These are phyloP conservation scores for Parazoanthus darwini DNA, from an alignment of 92 coral and sea anemone genomes.

Conservation along the genomic window DNA sequence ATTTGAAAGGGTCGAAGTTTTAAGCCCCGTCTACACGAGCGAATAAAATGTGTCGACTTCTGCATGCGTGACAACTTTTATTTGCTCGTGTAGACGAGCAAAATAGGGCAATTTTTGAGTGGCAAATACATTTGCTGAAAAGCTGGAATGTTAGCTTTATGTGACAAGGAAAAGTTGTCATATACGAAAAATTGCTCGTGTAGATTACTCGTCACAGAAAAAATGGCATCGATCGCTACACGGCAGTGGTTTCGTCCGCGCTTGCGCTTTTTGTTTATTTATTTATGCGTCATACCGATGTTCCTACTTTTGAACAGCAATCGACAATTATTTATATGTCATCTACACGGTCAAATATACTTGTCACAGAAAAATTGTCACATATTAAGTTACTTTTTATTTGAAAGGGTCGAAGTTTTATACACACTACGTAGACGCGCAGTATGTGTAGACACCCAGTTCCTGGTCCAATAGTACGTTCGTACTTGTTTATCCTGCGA, in stretches of 20 bases:
- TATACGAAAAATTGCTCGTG: no score
- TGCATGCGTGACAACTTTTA: neutral
- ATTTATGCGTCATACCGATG: slow-evolving; percentile 1
- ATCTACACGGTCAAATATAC: no score
- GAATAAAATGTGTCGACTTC: neutral
- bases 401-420: neutral
- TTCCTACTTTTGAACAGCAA: neutral
- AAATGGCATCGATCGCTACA: neutral
- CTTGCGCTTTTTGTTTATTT: slow-evolving; percentile 1
- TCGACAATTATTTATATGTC: no score
- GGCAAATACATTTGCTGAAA: neutral
- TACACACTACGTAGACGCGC: neutral
- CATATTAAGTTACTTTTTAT: neutral
- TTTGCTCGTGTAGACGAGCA: no score
- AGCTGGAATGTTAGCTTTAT: slow-evolving; percentile 7
- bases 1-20: neutral
- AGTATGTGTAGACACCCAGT: no score
- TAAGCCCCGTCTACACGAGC: neutral
- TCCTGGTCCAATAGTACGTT: no score
- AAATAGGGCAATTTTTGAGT: no score
- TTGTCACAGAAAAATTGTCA: neutral
- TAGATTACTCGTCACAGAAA: slow-evolving; percentile 7
- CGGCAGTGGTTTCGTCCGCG: neutral
- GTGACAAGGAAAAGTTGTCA: neutral
- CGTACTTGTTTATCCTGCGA: neutral